A percentile compares a stretch with the other conserved stretches of the same genome.
Conservation (phyloP, 2,888 invertebrate genomes). For the Agrilus mali region DNA sequence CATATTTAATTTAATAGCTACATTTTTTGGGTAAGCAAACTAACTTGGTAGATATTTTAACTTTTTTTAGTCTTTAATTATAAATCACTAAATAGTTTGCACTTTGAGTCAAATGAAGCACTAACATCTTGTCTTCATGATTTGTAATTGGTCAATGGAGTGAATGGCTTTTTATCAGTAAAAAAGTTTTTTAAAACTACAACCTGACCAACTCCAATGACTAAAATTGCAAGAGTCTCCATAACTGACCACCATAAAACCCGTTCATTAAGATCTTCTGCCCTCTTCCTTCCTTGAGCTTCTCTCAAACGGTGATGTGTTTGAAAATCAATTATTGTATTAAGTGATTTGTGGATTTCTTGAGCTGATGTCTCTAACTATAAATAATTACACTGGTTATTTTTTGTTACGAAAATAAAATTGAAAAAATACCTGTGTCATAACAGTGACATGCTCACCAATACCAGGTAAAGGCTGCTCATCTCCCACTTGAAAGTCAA, state of each 20-base stretch:
- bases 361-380: conserved; percentile 89
- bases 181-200: conserved; percentile 87
- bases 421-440: conserved; percentile 61
- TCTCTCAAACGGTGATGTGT: conserved; percentile 94
- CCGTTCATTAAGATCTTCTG: conserved; percentile 91
- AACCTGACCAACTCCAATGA: conserved; percentile 85
- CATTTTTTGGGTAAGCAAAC: too few relatives aligned
- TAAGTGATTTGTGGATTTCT: conserved; percentile 80
- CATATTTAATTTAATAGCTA: too few relatives aligned
- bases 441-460: conserved; percentile 80
- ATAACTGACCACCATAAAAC: conserved; percentile 89
- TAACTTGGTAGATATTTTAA: too few relatives aligned
- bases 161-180: conserved; percentile 49
- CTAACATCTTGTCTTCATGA: too few relatives aligned
- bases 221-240: conserved; percentile 73
- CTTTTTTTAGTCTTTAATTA: too few relatives aligned
- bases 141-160: conserved; percentile 13
- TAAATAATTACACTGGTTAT: conserved; percentile 22
- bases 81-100: too few relatives aligned
- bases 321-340: conserved; percentile 85
- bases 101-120: too few relatives aligned
- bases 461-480: conserved; percentile 74
- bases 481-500: conserved; percentile 94
- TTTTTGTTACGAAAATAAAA: conserved; percentile 1
- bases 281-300: conserved; percentile 87